Evolutionary conservation across 2,888 invertebrate genomes (phyloP).

Genomic region (Polyploca ridens): DNA sequence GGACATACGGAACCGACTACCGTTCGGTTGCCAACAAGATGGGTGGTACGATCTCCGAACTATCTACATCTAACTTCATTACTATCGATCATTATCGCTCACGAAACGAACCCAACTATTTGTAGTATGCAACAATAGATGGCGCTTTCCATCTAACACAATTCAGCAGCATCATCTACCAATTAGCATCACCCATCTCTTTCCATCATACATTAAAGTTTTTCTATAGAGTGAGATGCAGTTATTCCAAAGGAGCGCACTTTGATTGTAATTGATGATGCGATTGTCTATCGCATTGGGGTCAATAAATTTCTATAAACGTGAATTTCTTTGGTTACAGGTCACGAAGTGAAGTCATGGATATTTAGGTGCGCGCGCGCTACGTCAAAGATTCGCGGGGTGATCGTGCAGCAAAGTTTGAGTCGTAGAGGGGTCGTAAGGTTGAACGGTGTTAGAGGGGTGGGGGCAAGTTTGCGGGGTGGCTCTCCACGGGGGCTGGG

Average conservation of each 20-base stretch:
- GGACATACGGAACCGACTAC: constrained; percentile 62
- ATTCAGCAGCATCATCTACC: constrained; percentile 79
- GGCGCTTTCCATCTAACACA: constrained; percentile 73
- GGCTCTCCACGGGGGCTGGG: constrained; percentile 85
- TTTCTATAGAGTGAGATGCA: constrained; percentile 45
- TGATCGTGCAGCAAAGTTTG: constrained; percentile 7
- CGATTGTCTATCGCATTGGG: constrained; percentile 73
- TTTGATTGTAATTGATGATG: constrained; percentile 84
- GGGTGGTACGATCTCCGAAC: constrained; percentile 64
- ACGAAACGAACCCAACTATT: constrained; percentile 73
- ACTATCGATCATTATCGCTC: constrained; percentile 79
- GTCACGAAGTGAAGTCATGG: constrained; percentile 46
- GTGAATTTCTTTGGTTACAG: constrained; percentile 70
- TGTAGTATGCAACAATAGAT: constrained; percentile 82
- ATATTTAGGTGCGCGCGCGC: constrained; percentile 37
- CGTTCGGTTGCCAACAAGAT: constrained; percentile 65
- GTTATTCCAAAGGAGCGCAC: constrained; percentile 59
- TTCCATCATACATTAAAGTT: constrained; percentile 31
- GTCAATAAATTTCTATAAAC: constrained; percentile 72
- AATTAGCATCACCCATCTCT: constrained; percentile 66
- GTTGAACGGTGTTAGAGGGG: constrained; percentile 35
- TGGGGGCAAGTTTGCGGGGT: constrained; percentile 65
- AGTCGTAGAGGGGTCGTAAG: background rate
- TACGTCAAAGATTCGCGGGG: constrained; percentile 10
- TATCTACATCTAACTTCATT: constrained; percentile 78